phyloP scores from a whole-genome alignment of 1,140 invertebrate species.

The Panulirus ornatus region DNA sequence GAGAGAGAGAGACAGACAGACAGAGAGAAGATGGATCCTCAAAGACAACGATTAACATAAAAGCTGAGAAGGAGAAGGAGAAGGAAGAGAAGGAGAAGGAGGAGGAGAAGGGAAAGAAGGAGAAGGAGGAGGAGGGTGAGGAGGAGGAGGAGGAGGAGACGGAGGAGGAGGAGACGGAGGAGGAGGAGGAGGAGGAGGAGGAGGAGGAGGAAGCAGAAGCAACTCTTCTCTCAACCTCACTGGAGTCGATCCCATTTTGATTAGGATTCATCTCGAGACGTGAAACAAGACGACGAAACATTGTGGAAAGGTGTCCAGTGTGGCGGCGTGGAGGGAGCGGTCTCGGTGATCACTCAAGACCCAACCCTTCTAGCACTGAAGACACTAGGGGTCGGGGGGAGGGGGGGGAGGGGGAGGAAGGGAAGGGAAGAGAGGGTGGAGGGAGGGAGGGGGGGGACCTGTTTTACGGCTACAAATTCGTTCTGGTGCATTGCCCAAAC shows the following conservation, averaged over 20 bases:
- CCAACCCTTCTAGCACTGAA: slow-evolving; percentile 67
- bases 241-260: no score
- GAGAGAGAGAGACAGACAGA: neutral
- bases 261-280: no score
- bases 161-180: no score
- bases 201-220: no score
- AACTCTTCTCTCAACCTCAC: no score
- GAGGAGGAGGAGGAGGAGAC: no score
- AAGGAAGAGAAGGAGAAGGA: neutral
- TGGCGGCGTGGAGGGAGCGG: neutral
- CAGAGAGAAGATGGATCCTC: neutral
- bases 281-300: neutral
- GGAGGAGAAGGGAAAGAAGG: neutral
- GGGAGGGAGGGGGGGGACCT: no score
- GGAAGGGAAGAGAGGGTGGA: no score
- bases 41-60: neutral
- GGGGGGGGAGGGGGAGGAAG: no score
- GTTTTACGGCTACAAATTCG: slow-evolving; percentile 69
- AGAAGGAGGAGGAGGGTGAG: no score
- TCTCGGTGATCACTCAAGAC: slow-evolving; percentile 61
- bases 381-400: no score
- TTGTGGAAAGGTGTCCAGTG: neutral
- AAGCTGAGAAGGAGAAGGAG: neutral
- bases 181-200: no score
- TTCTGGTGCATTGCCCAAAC: slow-evolving; percentile 62